Evolutionary conservation across 2,113 vertebrate species (phyloP).

Genomic region (Amblyopsis rosae): DNA sequence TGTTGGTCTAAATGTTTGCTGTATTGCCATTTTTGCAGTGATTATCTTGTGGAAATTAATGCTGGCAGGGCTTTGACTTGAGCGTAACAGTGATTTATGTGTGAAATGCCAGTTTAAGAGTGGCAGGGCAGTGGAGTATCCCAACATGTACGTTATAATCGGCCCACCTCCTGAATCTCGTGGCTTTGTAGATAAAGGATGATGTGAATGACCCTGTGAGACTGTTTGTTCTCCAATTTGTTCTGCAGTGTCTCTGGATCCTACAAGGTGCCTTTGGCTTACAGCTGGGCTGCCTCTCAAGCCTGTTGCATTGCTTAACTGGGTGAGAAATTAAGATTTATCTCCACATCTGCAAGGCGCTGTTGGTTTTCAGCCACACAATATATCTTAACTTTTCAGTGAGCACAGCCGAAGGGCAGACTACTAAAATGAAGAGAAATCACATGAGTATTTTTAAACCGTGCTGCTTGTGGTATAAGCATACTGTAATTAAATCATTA

Average conservation of each 20-base stretch:
- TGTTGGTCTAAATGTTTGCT: conserved; percentile 18
- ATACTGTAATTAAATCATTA: not conserved
- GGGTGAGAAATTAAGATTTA: conserved; percentile 76
- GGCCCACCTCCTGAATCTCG: conserved; percentile 46
- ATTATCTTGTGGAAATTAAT: conserved; percentile 32
- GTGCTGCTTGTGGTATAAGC: conserved; percentile 13
- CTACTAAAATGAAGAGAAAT: conserved; percentile 8
- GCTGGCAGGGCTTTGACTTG: conserved; percentile 18
- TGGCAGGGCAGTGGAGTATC: conserved; percentile 33
- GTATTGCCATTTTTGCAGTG: conserved; percentile 12
- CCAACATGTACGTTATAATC: conserved; percentile 53
- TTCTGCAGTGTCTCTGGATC: conserved; percentile 66
- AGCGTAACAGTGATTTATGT: conserved; percentile 46
- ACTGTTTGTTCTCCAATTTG: conserved; percentile 77
- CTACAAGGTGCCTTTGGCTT: conserved; percentile 65
- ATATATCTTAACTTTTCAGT: conserved; percentile 35
- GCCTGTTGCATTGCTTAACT: conserved; percentile 55
- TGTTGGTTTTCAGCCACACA: conserved; percentile 30
- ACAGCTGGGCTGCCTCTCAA: conserved; percentile 29
- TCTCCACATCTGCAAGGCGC: conserved; percentile 66
- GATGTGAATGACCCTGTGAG: conserved; percentile 66
- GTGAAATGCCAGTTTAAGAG: conserved; percentile 43
- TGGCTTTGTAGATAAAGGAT: conserved; percentile 53
- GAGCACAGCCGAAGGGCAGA: conserved; percentile 2
- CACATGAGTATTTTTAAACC: not conserved